phyloP scores from a whole-genome alignment of 2,797 vertebrate species.

The Phrynocephalus forsythii region DNA sequence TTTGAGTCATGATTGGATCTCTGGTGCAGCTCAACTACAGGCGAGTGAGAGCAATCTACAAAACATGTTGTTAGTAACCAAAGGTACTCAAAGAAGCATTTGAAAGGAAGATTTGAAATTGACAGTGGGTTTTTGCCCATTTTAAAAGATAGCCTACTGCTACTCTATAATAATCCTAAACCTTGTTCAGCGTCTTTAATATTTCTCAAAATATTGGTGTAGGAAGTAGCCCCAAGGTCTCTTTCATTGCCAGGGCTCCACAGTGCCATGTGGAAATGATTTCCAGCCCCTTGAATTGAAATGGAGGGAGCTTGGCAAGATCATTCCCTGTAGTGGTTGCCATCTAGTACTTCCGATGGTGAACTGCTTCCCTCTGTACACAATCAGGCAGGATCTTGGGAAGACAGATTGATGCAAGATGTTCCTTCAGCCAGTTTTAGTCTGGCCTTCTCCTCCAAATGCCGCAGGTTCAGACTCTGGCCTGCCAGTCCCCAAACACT shows the following conservation, averaged over 20 bases:
- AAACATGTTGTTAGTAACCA: background rate
- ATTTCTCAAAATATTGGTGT: conserved; percentile 15
- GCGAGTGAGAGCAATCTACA: background rate
- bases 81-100: background rate
- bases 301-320: background rate
- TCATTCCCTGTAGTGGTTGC: background rate
- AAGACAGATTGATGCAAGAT: background rate
- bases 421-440: background rate
- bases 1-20: conserved; percentile 13
- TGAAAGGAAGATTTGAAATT: background rate
- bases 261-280: background rate
- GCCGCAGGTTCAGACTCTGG: background rate
- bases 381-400: background rate
- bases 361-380: background rate
- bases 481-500: background rate
- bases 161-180: background rate
- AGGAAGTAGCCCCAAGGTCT: background rate
- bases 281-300: background rate
- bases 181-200: background rate
- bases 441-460: background rate
- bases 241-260: background rate
- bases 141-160: background rate
- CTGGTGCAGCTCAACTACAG: background rate
- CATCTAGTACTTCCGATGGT: background rate
- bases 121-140: background rate